phyloP scores from a whole-genome alignment of 2,888 invertebrate species.

The Athalia circularis region DNA sequence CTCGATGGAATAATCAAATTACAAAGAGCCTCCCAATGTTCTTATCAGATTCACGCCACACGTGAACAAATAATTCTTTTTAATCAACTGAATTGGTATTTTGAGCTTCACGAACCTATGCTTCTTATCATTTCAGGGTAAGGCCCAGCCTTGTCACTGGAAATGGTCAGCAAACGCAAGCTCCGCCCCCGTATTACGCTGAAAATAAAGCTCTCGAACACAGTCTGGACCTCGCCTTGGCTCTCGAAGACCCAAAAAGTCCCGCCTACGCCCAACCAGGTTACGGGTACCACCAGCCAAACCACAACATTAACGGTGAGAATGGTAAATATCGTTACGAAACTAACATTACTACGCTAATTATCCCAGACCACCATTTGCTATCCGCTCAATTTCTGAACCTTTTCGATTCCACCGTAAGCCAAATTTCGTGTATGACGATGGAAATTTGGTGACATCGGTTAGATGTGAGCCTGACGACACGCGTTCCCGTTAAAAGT shows the following conservation, averaged over 20 bases:
- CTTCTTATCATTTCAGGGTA: constrained; percentile 73
- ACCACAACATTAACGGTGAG: constrained; percentile 84
- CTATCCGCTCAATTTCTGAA: neutral
- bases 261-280: constrained; percentile 90
- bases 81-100: neutral
- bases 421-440: too few relatives aligned
- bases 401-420: too few relatives aligned
- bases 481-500: neutral
- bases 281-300: constrained; percentile 88
- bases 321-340: constrained; percentile 81
- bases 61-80: too few relatives aligned
- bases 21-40: neutral
- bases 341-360: constrained; percentile 23
- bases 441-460: too few relatives aligned
- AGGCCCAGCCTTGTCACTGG: constrained; percentile 88
- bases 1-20: neutral
- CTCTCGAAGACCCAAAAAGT: constrained; percentile 91
- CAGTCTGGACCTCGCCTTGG: constrained; percentile 89
- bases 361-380: neutral
- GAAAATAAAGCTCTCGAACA: constrained; percentile 95
- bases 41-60: too few relatives aligned
- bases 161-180: constrained; percentile 84
- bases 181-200: constrained; percentile 94
- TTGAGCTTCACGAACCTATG: neutral
- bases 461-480: neutral